Evolutionary conservation across 2,113 vertebrate species (phyloP), one percentile per base, ranked within the genome.

Genomic region (Machaerirhynchus nigripectus): DNA sequence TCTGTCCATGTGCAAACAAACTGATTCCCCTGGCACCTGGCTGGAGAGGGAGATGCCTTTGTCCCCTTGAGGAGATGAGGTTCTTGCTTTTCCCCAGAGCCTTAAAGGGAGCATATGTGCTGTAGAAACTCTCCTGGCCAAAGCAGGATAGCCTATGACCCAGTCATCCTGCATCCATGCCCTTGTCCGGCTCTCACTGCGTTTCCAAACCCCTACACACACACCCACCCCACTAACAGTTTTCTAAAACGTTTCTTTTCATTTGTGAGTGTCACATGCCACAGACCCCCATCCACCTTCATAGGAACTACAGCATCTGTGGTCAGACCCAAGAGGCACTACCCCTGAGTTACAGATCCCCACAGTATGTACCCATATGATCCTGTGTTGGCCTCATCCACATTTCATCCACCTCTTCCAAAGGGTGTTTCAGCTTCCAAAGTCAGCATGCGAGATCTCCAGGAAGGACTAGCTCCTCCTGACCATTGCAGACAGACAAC

Each of bases 351-450:
- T 35, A 52, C 44, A 71, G 18, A 13, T 31, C 40, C 18, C n/a
- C n/a, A 30, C 6, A 16, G 26, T 2, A 19, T 0, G 4, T 24
- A 13, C 5, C 24, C 28, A n/a, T n/a, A n/a, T n/a, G 1, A 14
- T 13, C 18, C 50, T 63, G 6, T 2, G 0, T 35, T 74, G 16
- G 8, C 7, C 33, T 7, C 18, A 35, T 33, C 7, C 26, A 50
- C 1, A 1, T 30, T 64, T 76, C 33, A 11, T 74, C 9, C 15
- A 16, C 13, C 23, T 55, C 20, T 81, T 81, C 52, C 27, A 74
- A 84, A 49, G 1, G 2, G 5, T 46, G 19, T 24, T 92, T 87
- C 39, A 84, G 7, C 44, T 68, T 33, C 52, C 35, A 35, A 91
- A 61, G 20, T 33, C 64, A 49, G 33, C 18, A 17, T 21, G 23